Evolutionary conservation across 1,140 invertebrate genomes (phyloP).

Genomic region (Aporrectodea caliginosa): DNA sequence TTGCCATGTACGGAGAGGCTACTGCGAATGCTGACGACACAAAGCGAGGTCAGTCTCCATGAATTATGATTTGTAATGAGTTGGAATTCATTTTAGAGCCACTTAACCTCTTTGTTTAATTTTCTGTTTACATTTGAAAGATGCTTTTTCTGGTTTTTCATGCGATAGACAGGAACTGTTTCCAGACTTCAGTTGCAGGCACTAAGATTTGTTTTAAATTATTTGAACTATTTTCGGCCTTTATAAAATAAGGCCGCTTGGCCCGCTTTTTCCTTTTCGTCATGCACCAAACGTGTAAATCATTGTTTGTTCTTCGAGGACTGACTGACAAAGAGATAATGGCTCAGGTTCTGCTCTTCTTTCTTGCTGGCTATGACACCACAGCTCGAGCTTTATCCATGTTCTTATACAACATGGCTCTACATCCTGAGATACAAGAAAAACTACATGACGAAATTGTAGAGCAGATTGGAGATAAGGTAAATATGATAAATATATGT

Average conservation of each 20-base stretch:
- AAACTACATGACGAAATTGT: conserved; percentile 59
- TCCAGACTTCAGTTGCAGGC: too few species aligned
- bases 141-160: neutral
- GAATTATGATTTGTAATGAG: neutral
- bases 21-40: neutral
- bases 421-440: conserved; percentile 59
- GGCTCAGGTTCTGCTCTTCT: conserved; percentile 64
- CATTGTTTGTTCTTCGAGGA: conserved; percentile 3
- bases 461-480: conserved; percentile 13
- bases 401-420: conserved; percentile 59
- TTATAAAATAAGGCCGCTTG: too few species aligned
- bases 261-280: neutral
- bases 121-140: neutral
- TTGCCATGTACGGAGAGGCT: neutral
- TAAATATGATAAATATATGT: neutral
- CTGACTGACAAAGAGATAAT: conserved; percentile 58
- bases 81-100: neutral
- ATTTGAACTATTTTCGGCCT: too few species aligned
- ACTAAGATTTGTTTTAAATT: too few species aligned
- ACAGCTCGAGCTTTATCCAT: conserved; percentile 59
- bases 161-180: neutral
- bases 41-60: neutral
- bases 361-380: conserved; percentile 64
- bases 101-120: neutral
- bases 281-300: too few species aligned